phyloP scores from a whole-genome alignment of 2,888 invertebrate genomes.

The Aethes cnicana region DNA sequence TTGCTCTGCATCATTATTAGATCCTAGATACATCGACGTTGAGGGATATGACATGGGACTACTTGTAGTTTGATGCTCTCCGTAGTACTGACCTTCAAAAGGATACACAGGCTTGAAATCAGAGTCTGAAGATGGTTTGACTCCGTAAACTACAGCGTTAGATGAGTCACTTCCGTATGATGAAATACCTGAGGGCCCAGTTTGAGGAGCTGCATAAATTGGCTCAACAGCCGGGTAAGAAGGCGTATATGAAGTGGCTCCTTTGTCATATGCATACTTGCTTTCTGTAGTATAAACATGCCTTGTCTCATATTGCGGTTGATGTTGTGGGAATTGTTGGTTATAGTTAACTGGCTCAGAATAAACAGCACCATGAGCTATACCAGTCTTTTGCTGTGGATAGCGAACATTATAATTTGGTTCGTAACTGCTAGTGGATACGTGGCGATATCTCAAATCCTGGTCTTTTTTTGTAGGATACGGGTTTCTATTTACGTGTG shows the following conservation, averaged over 20 bases:
- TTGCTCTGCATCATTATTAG: constrained; percentile 66
- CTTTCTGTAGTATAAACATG: constrained; percentile 70
- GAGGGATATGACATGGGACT: constrained; percentile 67
- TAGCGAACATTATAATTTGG: constrained; percentile 69
- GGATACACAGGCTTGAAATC: constrained; percentile 77
- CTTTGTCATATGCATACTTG: constrained; percentile 62
- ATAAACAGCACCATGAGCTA: constrained; percentile 75
- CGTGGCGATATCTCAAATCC: constrained; percentile 73
- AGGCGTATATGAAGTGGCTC: constrained; percentile 55
- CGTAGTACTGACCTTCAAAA: constrained; percentile 67
- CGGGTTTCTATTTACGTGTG: constrained; percentile 63
- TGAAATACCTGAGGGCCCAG: constrained; percentile 58
- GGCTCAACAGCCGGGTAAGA: constrained; percentile 66
- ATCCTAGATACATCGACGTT: constrained; percentile 75
- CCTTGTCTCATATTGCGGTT: constrained; percentile 66
- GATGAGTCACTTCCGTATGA: constrained; percentile 63
- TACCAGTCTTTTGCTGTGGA: constrained; percentile 75
- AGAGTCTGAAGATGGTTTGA: constrained; percentile 68
- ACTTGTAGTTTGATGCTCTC: constrained; percentile 60
- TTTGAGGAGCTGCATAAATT: constrained; percentile 71
- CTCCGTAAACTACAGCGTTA: constrained; percentile 70
- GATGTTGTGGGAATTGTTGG: constrained; percentile 38
- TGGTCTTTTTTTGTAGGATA: constrained; percentile 71
- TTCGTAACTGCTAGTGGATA: constrained; percentile 62
- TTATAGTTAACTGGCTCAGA: constrained; percentile 66